Base-by-base conservation (phyloP, 1,140 invertebrate genomes). In the Cotesia typhae region DNA sequence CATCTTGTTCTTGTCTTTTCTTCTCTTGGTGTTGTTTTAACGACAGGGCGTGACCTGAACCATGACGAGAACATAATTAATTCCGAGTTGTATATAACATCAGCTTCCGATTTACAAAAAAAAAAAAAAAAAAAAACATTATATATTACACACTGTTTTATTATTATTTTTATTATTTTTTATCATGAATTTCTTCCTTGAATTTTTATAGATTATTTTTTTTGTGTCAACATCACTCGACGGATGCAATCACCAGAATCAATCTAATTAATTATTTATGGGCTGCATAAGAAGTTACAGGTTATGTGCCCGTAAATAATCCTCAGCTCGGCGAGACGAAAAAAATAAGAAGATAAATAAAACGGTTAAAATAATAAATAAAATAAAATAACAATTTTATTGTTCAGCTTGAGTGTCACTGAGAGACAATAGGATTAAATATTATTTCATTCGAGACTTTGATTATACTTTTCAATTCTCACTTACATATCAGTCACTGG, bases 361-460 rank as follows among this genome's bases (percentile, higher is more conserved):
- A 72, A 20, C 65, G 41, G 38, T 7, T 41, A 59, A 28, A 38
- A 35, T 14, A 60, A 14, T 20, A 60, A 69, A 69, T 38, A 69
- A 55, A 69, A 17, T 65, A 28, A 9, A 38, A 47, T 5, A 20
- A 59, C 38, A 5, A 36, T 69, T 52, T 69, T 20, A 74, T 71
- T 74, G 66, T 12, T 52, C 65, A 71, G 55, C 79, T 70, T 79
- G 79, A 80, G 79, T 79, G 80, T 80, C 80, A 76, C 70, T 28
- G 14, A 74, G 75, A 81, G 75, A 81, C 80, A 81, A 81, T 81
- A 75, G 79, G 75, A 75, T 59, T 6, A 70, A 47, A 47, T 6
- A 47, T 10, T 47, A 80, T 81, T 81, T 77, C 74, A 79, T 76
- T 74, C 41, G 63, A 70, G 14, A 59, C 57, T 59, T 59, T 17